Percentiles rank a stretch among this genome's conserved stretches.
These are phyloP conservation scores for Gorilla gorilla DNA, from an alignment of 2,113 vertebrate genomes.

Conservation along the genomic window DNA sequence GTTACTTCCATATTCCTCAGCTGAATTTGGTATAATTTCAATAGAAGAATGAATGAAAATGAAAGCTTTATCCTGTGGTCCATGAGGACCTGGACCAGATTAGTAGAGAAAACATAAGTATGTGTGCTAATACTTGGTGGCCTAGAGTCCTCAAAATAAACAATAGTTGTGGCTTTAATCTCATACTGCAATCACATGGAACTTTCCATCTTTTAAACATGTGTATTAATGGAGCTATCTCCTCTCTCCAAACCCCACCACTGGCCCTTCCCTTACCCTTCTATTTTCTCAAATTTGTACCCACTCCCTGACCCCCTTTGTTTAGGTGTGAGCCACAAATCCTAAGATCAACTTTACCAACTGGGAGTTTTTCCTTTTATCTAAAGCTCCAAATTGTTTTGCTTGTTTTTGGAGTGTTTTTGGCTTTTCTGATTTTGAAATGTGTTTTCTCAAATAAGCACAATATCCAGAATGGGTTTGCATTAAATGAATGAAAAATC, in stretches of 20 bases:
- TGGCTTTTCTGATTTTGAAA: slow-evolving; percentile 3
- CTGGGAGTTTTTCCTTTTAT: neutral
- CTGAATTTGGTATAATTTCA: neutral
- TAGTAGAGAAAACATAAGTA: neutral
- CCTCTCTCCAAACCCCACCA: neutral
- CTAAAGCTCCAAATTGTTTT: neutral
- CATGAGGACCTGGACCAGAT: neutral
- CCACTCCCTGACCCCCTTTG: neutral
- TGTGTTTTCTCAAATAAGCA: neutral
- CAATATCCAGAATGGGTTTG: neutral
- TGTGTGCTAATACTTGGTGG: neutral
- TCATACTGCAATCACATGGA: neutral
- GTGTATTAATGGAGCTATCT: no score
- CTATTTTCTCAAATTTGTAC: neutral
- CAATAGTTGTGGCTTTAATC: neutral
- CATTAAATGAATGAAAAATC: neutral
- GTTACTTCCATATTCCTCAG: neutral
- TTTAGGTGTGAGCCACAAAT: neutral
- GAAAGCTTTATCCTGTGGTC: neutral
- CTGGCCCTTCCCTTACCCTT: neutral
- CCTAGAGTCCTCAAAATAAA: neutral
- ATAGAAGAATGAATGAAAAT: neutral
- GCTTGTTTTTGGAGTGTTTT: neutral
- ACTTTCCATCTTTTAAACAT: neutral
- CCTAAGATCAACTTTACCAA: neutral